Evolutionary conservation across 2,113 vertebrate genomes (phyloP), one percentile per base, ranked within the genome.

Genomic region (Eleginops maclovinus): DNA sequence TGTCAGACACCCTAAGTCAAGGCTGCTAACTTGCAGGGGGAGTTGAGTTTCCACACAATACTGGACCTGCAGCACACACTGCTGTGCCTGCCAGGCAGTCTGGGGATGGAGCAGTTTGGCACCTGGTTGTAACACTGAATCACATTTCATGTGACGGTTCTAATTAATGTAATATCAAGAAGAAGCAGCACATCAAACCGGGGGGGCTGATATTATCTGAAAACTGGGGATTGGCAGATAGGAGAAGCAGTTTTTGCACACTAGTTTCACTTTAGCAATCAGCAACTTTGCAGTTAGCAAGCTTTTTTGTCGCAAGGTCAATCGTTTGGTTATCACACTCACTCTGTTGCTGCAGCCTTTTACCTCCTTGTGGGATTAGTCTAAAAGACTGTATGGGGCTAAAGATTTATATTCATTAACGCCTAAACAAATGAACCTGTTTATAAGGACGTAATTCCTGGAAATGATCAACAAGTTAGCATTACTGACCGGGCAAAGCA

Each of bases 101-200:
- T 77, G 28, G 56, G 28, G 4, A 56, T 6, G 14, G 7, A 56
- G 21, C 50, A 28, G 12, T 62, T n/a, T 68, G 14, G 12, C 2
- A 21, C 28, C 58, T 51, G 11, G 40, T 59, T 56, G 26, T 19
- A 46, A 17, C 16, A 22, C 53, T 68, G 68, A 9, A 49, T 83
- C 55, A 49, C 17, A 36, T 83, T 76, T 65, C 19, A 65, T 50
- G 4, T 72, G 40, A 22, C 41, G 59, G 55, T 80, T 40, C 31
- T 77, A 77, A 75, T 67, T 58, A 14, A 79, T 89, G 69, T 85
- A 66, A 73, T 31, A 9, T 11, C 31, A 56, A 65, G 43, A 82
- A 36, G 44, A 9, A 47, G 17, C 7, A 44, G 67, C 24, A 70
- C 12, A 78, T 58, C 46, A 59, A 22, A 60, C 14, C 1, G 22